A percentile compares a stretch with the other conserved stretches of the same genome.
These are phyloP conservation scores for Xenus cinereus DNA, from an alignment of 2,113 vertebrate genomes.

Conservation along the genomic window DNA sequence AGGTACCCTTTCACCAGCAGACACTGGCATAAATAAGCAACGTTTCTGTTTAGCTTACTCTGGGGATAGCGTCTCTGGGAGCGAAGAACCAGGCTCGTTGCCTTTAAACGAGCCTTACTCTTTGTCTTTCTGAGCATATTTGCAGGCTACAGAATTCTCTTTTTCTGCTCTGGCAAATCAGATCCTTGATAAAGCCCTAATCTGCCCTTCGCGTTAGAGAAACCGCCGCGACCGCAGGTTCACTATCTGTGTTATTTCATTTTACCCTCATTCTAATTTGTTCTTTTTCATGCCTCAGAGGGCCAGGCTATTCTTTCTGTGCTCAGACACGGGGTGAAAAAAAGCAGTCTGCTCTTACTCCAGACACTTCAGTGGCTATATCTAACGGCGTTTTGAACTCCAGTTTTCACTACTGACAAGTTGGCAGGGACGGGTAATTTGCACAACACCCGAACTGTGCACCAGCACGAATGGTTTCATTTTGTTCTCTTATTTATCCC, in stretches of 20 bases:
- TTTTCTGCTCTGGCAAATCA: slow-evolving; percentile 34
- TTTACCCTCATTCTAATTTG: slow-evolving; percentile 46
- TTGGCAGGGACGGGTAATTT: not conserved
- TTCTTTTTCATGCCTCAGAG: slow-evolving; percentile 44
- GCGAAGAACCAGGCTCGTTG: not conserved
- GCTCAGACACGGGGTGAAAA: not conserved
- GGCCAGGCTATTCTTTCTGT: not conserved
- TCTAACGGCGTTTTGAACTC: not conserved
- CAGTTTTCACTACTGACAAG: not conserved
- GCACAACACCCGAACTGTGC: not conserved
- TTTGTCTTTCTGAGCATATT: not conserved
- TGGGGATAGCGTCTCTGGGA: not conserved
- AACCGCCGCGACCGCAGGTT: not conserved
- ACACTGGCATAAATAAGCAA: not conserved
- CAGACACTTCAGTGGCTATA: not conserved
- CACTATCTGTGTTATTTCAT: slow-evolving; percentile 9
- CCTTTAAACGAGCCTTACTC: not conserved
- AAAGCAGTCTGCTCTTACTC: not conserved
- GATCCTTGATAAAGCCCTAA: slow-evolving; percentile 20
- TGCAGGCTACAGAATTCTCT: not conserved
- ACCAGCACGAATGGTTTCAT: not conserved
- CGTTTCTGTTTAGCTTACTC: not conserved
- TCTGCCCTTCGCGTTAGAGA: not conserved
- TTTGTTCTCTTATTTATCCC: not conserved
- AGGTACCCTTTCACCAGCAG: not conserved